These are phyloP conservation scores for Peromyscus leucopus DNA, from an alignment of 2,113 vertebrate genomes.

Conservation along the genomic window DNA sequence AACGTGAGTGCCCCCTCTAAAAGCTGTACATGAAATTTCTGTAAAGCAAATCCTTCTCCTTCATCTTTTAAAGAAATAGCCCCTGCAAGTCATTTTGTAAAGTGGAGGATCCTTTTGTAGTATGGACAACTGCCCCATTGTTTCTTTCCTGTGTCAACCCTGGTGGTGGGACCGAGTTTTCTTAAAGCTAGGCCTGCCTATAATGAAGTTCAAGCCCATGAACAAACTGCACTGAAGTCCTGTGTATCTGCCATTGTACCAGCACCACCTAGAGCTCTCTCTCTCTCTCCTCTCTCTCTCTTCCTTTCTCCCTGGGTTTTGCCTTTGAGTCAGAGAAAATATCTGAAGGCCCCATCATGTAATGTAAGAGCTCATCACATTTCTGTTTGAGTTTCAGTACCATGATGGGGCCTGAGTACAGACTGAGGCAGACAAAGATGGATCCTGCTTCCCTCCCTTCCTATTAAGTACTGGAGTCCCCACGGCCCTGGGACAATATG, in stretches of 20 bases:
- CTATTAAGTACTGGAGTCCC: conserved; percentile 6
- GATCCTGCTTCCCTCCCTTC: background rate
- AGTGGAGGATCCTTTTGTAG: conserved; percentile 73
- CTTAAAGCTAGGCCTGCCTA: conserved; percentile 20
- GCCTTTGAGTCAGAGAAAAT: background rate
- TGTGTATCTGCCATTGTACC: background rate
- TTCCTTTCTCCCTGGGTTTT: background rate
- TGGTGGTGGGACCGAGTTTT: background rate
- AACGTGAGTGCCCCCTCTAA: background rate
- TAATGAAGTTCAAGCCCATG: background rate
- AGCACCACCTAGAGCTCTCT: background rate
- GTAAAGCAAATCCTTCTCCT: conserved; percentile 65
- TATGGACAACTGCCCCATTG: conserved; percentile 18
- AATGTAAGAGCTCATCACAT: background rate
- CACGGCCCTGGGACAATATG: background rate
- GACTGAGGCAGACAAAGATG: background rate
- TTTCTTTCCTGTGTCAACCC: conserved; percentile 28
- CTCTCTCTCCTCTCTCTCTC: background rate
- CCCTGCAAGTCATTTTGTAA: conserved; percentile 68
- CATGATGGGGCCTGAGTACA: background rate
- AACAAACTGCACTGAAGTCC: background rate
- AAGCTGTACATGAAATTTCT: conserved; percentile 69
- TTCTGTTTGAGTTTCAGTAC: background rate
- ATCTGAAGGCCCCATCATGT: background rate
- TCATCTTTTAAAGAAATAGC: conserved; percentile 68